These are phyloP conservation scores for Ephialtes manifestator DNA, from an alignment of 2,888 invertebrate genomes.

Conservation along the genomic window DNA sequence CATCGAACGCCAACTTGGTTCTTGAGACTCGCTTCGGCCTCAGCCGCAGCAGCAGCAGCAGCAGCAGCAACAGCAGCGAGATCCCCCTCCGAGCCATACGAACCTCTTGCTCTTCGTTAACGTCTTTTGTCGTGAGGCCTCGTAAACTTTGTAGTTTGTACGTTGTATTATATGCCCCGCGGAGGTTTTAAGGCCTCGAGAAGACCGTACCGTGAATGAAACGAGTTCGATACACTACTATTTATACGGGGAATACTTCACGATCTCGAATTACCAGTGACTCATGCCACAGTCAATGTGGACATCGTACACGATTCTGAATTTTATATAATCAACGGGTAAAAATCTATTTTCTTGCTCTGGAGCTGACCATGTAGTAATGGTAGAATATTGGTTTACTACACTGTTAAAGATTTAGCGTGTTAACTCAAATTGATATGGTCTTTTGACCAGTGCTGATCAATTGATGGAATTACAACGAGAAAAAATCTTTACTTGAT, in stretches of 20 bases:
- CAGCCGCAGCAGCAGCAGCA: constrained; percentile 17
- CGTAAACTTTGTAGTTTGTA: constrained; percentile 71
- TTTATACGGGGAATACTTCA: constrained; percentile 64
- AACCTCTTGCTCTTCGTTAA: constrained; percentile 71
- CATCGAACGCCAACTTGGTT: constrained; percentile 70
- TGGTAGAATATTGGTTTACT: too few relatives aligned
- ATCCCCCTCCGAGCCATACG: constrained; percentile 51
- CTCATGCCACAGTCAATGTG: constrained; percentile 50
- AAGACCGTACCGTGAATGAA: constrained; percentile 60
- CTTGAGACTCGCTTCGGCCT: constrained; percentile 50
- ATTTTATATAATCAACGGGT: constrained; percentile 52
- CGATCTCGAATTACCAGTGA: constrained; percentile 65
- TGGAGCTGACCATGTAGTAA: not conserved
- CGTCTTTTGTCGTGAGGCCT: constrained; percentile 73
- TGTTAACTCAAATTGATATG: too few relatives aligned
- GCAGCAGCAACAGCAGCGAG: constrained; percentile 26
- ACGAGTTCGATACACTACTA: constrained; percentile 65
- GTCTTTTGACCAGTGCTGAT: too few relatives aligned
- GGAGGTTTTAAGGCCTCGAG: constrained; percentile 43
- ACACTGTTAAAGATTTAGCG: too few relatives aligned
- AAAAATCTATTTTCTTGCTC: constrained; percentile 1
- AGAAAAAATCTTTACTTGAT: not conserved
- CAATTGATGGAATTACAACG: too few relatives aligned
- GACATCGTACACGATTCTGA: constrained; percentile 47
- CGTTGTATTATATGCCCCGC: constrained; percentile 57